Percentiles rank a stretch among this genome's conserved stretches.
Conservation (phyloP, 2,888 invertebrate species). For the Caenorhabditis zanzibari region DNA sequence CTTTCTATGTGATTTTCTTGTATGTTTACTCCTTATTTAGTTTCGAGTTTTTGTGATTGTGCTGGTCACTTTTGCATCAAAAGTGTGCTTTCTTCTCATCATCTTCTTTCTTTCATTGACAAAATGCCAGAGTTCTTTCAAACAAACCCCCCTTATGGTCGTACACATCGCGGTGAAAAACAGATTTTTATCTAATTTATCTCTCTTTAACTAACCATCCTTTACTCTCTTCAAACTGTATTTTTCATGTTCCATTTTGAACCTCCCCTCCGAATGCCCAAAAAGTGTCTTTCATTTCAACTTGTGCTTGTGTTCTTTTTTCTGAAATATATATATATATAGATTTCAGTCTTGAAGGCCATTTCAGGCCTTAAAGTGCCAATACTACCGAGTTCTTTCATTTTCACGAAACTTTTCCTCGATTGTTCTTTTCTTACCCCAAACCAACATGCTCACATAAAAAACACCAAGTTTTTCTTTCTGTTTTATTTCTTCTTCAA, state of each 20-base stretch:
- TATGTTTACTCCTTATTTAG: conserved; percentile 14
- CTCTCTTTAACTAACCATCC: background rate
- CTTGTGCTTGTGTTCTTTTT: conserved; percentile 27
- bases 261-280: conserved; percentile 37
- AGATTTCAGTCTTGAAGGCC: conserved; percentile 25
- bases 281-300: conserved; percentile 57
- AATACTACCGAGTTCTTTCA: conserved; percentile 57
- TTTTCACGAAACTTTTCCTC: conserved; percentile 41
- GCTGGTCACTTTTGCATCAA: conserved; percentile 65
- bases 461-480: conserved; percentile 16
- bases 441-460: conserved; percentile 29
- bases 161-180: conserved; percentile 57
- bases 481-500: background rate
- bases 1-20: conserved; percentile 55
- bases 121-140: conserved; percentile 60
- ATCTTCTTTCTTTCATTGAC: conserved; percentile 33
- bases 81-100: conserved; percentile 29
- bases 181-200: conserved; percentile 34
- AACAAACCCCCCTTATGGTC: conserved; percentile 40
- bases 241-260: conserved; percentile 49
- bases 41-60: conserved; percentile 47
- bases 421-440: conserved; percentile 21
- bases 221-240: conserved; percentile 26
- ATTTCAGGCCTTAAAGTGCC: conserved; percentile 30
- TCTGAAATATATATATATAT: conserved; percentile 19